Evolutionary conservation across 1,140 invertebrate species (phyloP).

Genomic region (Contarinia nasturtii): DNA sequence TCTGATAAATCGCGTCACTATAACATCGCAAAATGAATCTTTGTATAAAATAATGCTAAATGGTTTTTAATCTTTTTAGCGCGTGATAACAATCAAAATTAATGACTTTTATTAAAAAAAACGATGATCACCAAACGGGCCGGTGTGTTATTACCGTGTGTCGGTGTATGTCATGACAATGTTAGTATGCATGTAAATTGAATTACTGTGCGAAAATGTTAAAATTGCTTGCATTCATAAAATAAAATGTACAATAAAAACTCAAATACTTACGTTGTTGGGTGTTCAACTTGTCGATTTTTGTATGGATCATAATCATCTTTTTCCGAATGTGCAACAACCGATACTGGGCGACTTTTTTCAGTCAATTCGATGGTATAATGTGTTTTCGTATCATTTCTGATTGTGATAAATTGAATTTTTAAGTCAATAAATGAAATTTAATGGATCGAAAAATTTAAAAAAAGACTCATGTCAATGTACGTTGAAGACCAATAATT

Average conservation of each 20-base stretch:
- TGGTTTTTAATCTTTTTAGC: too few relatives aligned
- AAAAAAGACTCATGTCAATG: too few relatives aligned
- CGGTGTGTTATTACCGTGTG: too few relatives aligned
- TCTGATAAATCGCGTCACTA: too few relatives aligned
- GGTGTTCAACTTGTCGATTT: slow-evolving; percentile 43
- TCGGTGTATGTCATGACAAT: too few relatives aligned
- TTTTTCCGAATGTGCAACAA: slow-evolving; percentile 12
- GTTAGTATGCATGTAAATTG: background rate
- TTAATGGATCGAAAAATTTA: background rate
- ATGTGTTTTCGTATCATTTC: slow-evolving; percentile 3
- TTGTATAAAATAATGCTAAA: too few relatives aligned
- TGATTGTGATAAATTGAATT: background rate
- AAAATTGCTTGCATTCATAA: background rate
- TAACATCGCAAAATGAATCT: too few relatives aligned
- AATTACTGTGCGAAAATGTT: background rate
- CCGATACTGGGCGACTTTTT: slow-evolving; percentile 23
- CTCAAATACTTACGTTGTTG: slow-evolving; percentile 39
- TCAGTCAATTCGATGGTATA: slow-evolving; percentile 26
- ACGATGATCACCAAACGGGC: background rate
- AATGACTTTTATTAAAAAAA: too few relatives aligned
- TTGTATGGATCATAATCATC: slow-evolving; percentile 38
- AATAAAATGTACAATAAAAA: background rate
- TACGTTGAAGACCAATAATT: too few relatives aligned
- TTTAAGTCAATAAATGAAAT: background rate
- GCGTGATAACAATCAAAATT: too few relatives aligned